phyloP scores from a whole-genome alignment of 2,113 vertebrate species.

The Heteronetta atricapilla region DNA sequence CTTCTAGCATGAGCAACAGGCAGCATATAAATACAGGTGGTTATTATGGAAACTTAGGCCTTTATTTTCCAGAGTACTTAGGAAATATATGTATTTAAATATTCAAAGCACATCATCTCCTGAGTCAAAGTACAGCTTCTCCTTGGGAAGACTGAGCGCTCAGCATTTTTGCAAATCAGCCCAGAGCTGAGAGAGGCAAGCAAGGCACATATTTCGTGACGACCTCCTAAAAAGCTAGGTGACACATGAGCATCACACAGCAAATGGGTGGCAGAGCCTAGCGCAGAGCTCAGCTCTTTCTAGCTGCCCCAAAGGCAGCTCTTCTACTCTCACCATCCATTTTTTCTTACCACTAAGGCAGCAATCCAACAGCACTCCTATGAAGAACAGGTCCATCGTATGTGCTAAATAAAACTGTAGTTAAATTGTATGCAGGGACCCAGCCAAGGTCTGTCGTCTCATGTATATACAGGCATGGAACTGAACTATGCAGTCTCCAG shows the following conservation, averaged over 20 bases:
- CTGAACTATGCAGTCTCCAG: not conserved
- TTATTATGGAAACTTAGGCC: slow-evolving; percentile 24
- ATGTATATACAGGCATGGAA: not conserved
- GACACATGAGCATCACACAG: not conserved
- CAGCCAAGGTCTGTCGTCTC: accelerated
- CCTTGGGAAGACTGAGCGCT: slow-evolving; percentile 20
- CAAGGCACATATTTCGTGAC: not conserved
- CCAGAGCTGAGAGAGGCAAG: not conserved
- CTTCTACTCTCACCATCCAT: not conserved
- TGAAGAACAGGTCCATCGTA: not conserved
- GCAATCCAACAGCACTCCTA: not conserved
- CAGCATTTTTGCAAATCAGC: slow-evolving; percentile 44
- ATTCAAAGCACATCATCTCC: slow-evolving; percentile 45
- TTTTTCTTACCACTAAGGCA: not conserved
- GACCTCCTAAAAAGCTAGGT: not conserved
- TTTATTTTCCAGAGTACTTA: not conserved
- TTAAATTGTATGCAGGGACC: not conserved
- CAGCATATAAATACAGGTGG: not conserved
- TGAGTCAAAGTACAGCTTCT: slow-evolving; percentile 43
- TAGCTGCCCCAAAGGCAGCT: not conserved
- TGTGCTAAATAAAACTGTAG: not conserved
- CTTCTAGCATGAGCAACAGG: not conserved
- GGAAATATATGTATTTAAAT: slow-evolving; percentile 16
- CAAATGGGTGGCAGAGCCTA: not conserved
- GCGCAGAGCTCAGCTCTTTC: not conserved